Evolutionary conservation across 1,140 invertebrate species (phyloP).

Genomic region (Maniola jurtina): DNA sequence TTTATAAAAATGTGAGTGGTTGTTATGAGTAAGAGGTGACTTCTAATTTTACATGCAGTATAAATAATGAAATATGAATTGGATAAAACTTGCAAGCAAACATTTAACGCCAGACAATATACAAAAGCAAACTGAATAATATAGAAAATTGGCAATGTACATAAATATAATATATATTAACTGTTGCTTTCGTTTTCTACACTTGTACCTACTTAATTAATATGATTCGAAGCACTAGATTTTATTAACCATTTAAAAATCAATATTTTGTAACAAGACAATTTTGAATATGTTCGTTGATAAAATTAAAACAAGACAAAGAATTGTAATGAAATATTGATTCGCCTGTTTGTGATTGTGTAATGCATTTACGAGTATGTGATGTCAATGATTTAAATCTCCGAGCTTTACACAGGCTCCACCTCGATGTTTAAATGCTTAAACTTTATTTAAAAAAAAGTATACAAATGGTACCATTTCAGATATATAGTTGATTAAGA

Average conservation of each 20-base stretch:
- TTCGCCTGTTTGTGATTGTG: conserved; percentile 31
- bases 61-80: conserved; percentile 48
- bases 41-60: conserved; percentile 66
- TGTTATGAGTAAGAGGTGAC: conserved; percentile 66
- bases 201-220: no score
- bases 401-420: conserved; percentile 64
- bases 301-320: background rate
- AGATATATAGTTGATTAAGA: conserved; percentile 22
- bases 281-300: no score
- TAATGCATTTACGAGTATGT: conserved; percentile 62
- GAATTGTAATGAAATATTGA: background rate
- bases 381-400: conserved; percentile 49
- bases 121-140: conserved; percentile 16
- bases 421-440: conserved; percentile 45
- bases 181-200: background rate
- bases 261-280: no score
- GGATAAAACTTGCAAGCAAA: conserved; percentile 55
- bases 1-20: conserved; percentile 55
- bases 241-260: no score
- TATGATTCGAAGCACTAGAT: background rate
- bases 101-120: conserved; percentile 30
- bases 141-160: background rate
- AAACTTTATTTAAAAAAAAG: conserved; percentile 55
- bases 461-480: conserved; percentile 40
- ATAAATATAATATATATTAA: background rate